A percentile compares a stretch with the other conserved stretches of the same genome.
phyloP scores from a whole-genome alignment of 2,888 invertebrate genomes.

The Meta bourneti region DNA sequence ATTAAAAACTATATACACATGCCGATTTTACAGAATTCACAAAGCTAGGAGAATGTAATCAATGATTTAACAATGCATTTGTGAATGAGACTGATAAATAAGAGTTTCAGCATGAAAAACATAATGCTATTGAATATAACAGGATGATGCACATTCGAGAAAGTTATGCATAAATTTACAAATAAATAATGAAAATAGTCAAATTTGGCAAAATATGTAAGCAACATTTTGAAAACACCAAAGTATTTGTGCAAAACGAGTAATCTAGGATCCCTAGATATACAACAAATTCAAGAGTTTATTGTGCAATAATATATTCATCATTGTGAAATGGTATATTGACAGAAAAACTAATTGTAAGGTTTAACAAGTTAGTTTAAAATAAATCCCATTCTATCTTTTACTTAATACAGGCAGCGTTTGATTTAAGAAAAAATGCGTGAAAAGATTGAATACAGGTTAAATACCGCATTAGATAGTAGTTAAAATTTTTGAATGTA shows the following conservation, averaged over 20 bases:
- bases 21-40: neutral
- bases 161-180: neutral
- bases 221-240: neutral
- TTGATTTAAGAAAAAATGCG: no score
- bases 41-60: neutral
- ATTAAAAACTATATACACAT: neutral
- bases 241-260: neutral
- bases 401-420: no score
- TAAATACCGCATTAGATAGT: no score
- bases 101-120: neutral
- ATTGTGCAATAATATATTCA: no score
- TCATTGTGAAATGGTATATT: no score
- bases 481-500: no score
- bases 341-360: no score
- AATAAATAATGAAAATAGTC: neutral
- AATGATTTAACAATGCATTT: neutral
- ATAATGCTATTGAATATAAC: neutral
- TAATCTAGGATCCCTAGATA: neutral
- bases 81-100: neutral
- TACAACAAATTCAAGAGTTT: no score
- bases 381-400: no score
- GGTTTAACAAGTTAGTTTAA: no score
- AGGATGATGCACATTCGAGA: neutral
- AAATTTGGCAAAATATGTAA: neutral
- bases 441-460: no score